These are phyloP conservation scores for Ondatra zibethicus DNA, from an alignment of 2,113 vertebrate genomes.

Conservation along the genomic window DNA sequence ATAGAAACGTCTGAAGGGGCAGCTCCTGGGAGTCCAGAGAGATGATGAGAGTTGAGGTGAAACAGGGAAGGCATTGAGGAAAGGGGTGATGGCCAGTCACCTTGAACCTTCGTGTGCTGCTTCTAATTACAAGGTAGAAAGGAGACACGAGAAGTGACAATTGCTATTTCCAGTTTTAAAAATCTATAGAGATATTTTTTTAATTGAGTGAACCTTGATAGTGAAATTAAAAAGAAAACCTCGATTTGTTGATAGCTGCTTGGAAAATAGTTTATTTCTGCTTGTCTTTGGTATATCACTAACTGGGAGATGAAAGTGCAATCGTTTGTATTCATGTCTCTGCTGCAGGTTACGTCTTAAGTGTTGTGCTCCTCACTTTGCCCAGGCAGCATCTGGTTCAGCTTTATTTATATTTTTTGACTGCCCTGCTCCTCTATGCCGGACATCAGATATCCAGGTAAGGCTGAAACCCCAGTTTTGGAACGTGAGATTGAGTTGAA, in stretches of 20 bases:
- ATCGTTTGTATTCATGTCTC: not conserved
- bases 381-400: constrained; percentile 97
- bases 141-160: not conserved
- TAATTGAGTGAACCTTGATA: not conserved
- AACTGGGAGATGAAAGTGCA: constrained; percentile 26
- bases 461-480: constrained; percentile 63
- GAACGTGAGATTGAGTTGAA: constrained; percentile 41
- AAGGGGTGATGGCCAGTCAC: not conserved
- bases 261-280: not conserved
- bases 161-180: not conserved
- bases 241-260: not conserved
- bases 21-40: not conserved
- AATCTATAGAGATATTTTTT: not conserved
- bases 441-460: constrained; percentile 99
- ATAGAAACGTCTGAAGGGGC: not conserved
- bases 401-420: constrained; percentile 97
- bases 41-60: not conserved
- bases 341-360: constrained; percentile 96
- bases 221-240: not conserved
- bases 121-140: not conserved
- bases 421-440: constrained; percentile 96
- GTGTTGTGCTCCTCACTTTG: constrained; percentile 96
- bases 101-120: not conserved
- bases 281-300: constrained; percentile 23
- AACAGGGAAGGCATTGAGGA: not conserved